A percentile compares a stretch with the other conserved stretches of the same genome.
These are phyloP conservation scores for Nematolebias whitei DNA, from an alignment of 2,113 vertebrate genomes.

Conservation along the genomic window DNA sequence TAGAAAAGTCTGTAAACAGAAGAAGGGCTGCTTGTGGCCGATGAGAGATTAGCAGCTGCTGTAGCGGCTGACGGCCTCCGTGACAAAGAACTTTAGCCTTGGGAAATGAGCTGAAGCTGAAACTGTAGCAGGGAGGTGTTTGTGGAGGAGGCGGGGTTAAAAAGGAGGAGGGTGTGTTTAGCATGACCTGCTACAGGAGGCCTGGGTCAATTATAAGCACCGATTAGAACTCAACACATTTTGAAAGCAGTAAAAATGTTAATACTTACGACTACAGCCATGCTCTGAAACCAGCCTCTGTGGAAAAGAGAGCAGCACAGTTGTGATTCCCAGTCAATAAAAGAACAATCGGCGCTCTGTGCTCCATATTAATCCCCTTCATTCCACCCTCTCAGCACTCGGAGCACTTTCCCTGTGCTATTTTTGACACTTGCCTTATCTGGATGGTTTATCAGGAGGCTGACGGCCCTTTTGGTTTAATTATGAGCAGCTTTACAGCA, in stretches of 20 bases:
- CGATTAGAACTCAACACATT: not conserved
- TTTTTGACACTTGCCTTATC: constrained; percentile 44
- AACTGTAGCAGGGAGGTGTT: constrained; percentile 6
- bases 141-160: not conserved
- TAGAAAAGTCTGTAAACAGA: constrained; percentile 62
- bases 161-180: not conserved
- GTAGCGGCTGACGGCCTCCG: constrained; percentile 13
- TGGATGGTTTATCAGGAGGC: constrained; percentile 38
- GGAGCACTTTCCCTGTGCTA: constrained; percentile 23
- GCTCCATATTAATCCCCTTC: constrained; percentile 39
- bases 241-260: not conserved
- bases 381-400: constrained; percentile 16
- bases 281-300: constrained; percentile 56
- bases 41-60: constrained; percentile 63
- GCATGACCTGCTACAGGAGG: not conserved
- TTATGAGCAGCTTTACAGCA: constrained; percentile 10
- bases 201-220: not conserved
- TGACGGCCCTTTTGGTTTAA: constrained; percentile 12
- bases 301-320: not conserved
- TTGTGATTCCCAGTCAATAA: constrained; percentile 20
- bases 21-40: constrained; percentile 25
- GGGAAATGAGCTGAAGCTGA: constrained; percentile 39
- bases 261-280: constrained; percentile 81
- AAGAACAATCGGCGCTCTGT: constrained; percentile 37
- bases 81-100: constrained; percentile 36